Conservation (phyloP, 2,113 vertebrate species). For the Sebastes schlegelii region DNA sequence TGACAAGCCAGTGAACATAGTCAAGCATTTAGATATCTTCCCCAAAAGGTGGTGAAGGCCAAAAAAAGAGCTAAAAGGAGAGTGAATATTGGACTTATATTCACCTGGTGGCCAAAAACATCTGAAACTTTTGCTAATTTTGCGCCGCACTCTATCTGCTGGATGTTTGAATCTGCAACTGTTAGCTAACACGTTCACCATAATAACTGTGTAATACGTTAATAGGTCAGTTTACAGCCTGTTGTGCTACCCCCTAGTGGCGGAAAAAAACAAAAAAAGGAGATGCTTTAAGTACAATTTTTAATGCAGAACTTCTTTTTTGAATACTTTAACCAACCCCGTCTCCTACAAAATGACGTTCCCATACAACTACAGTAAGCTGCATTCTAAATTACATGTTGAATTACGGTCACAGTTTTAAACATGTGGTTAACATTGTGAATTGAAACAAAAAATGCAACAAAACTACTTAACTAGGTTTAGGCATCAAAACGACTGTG, state of each 20-base stretch:
- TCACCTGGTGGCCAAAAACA: neutral
- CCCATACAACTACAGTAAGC: too few relatives aligned
- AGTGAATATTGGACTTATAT: neutral
- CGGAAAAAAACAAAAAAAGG: neutral
- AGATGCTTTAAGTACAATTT: too few relatives aligned
- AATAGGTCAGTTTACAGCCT: neutral
- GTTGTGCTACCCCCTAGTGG: neutral
- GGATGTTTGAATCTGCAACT: neutral
- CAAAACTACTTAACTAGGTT: too few relatives aligned
- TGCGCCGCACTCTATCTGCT: neutral
- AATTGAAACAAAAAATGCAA: too few relatives aligned
- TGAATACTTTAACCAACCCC: too few relatives aligned
- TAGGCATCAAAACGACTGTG: too few relatives aligned
- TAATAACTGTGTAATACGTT: neutral
- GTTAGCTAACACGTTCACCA: neutral
- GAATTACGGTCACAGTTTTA: too few relatives aligned
- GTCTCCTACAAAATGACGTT: too few relatives aligned
- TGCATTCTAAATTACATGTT: too few relatives aligned
- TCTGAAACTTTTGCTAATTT: neutral
- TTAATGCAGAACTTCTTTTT: too few relatives aligned
- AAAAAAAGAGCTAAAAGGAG: neutral
- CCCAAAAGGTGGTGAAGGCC: neutral
- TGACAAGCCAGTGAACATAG: neutral
- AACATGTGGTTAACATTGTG: too few relatives aligned
- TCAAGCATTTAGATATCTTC: neutral